These are phyloP conservation scores for Tadarida brasiliensis DNA, from an alignment of 2,797 vertebrate species.

Conservation along the genomic window DNA sequence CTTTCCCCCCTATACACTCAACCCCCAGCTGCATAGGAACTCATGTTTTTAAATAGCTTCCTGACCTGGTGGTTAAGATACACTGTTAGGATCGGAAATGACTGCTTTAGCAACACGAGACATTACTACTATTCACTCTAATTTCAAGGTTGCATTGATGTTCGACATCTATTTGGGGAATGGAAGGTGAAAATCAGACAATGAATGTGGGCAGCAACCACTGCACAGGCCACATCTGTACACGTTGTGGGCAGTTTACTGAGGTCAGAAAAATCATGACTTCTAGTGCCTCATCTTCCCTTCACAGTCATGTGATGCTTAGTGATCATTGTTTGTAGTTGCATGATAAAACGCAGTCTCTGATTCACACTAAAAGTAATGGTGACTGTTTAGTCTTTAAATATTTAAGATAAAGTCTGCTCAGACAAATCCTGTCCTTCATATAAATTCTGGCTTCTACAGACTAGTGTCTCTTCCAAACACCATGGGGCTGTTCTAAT, in stretches of 20 bases:
- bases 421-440: slow-evolving; percentile 69
- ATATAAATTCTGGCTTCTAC: slow-evolving; percentile 63
- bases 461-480: slow-evolving; percentile 59
- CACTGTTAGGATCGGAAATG: neutral
- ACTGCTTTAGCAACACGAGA: neutral
- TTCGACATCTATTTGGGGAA: neutral
- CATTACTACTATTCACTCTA: neutral
- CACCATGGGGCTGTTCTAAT: neutral
- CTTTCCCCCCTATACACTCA: no score
- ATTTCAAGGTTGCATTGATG: neutral
- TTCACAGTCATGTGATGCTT: slow-evolving; percentile 32
- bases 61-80: neutral
- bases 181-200: neutral
- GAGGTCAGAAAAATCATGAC: neutral
- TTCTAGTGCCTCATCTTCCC: slow-evolving; percentile 63
- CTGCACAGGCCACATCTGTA: neutral
- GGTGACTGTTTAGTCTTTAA: slow-evolving; percentile 79
- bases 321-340: slow-evolving; percentile 72
- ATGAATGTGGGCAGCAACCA: neutral
- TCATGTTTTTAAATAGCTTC: neutral
- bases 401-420: slow-evolving; percentile 83
- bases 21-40: neutral
- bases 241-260: neutral
- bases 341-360: slow-evolving; percentile 70
- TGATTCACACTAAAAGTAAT: slow-evolving; percentile 79